Evolutionary conservation across 1,140 invertebrate species (phyloP).

Genomic region (Agrilus planipennis): DNA sequence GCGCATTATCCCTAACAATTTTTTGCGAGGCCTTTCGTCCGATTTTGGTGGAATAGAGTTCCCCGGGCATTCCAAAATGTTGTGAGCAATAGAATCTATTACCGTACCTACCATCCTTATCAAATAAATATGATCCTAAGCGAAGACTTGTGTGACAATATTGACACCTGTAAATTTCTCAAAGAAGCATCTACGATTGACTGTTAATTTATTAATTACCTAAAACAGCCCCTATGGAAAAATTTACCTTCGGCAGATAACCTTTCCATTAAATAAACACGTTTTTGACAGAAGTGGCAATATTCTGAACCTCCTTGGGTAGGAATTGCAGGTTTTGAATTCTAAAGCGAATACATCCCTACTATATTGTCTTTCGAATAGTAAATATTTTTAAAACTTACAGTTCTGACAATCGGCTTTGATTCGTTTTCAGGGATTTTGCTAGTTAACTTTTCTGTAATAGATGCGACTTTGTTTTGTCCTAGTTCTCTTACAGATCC

Average conservation of each 20-base stretch:
- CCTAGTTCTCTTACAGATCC: constrained; percentile 60
- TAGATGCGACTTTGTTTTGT: constrained; percentile 75
- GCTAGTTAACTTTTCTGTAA: constrained; percentile 68
- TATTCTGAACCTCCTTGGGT: constrained; percentile 58
- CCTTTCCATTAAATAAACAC: constrained; percentile 81
- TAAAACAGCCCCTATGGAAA: constrained; percentile 77
- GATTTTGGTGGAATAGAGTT: constrained; percentile 22
- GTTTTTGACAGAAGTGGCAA: constrained; percentile 78
- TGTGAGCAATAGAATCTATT: constrained; percentile 70
- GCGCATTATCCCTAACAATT: neutral
- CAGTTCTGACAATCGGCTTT: constrained; percentile 40
- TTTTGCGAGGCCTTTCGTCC: constrained; percentile 17
- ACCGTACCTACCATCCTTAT: constrained; percentile 58
- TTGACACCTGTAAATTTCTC: constrained; percentile 42
- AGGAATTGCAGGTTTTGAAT: constrained; percentile 29
- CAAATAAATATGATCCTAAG: constrained; percentile 63
- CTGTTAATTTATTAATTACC: constrained; percentile 28
- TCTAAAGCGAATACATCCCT: constrained; percentile 15
- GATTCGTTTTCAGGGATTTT: constrained; percentile 39
- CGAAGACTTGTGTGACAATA: constrained; percentile 58
- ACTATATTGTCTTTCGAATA: too few species aligned
- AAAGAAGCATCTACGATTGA: neutral
- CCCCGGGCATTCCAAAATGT: constrained; percentile 55
- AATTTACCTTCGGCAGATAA: constrained; percentile 74
- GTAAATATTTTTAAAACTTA: constrained; percentile 28